Percentiles rank a stretch among this genome's conserved stretches.
phyloP scores from a whole-genome alignment of 2,113 vertebrate species.

The Scartelaos histophorus region DNA sequence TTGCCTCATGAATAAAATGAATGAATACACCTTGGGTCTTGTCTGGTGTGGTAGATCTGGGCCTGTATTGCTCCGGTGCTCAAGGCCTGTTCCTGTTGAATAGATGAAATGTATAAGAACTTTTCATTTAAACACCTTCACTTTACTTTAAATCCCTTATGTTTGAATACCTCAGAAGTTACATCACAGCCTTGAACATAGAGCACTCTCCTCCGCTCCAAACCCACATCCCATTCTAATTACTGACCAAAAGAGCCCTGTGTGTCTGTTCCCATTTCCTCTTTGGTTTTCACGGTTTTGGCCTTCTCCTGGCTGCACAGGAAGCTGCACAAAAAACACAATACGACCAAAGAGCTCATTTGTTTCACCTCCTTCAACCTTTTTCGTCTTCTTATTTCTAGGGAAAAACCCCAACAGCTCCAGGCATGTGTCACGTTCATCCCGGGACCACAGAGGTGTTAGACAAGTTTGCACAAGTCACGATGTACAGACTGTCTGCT shows the following conservation, averaged over 20 bases:
- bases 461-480: constrained; percentile 42
- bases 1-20: too few species aligned
- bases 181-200: constrained; percentile 43
- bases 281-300: constrained; percentile 58
- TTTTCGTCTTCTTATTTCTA: constrained; percentile 25
- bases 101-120: background rate
- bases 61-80: too few species aligned
- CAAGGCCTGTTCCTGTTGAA: too few species aligned
- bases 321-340: constrained; percentile 47
- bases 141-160: constrained; percentile 5
- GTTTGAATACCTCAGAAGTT: constrained; percentile 38
- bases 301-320: constrained; percentile 41
- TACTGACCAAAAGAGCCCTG: constrained; percentile 61
- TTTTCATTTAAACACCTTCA: background rate
- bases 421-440: constrained; percentile 22
- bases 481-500: background rate
- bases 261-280: constrained; percentile 65
- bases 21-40: too few species aligned
- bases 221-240: constrained; percentile 66
- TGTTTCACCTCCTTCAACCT: constrained; percentile 39
- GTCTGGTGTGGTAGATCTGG: too few species aligned
- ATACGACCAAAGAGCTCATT: constrained; percentile 45
- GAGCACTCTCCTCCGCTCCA: constrained; percentile 41
- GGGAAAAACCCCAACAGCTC: constrained; percentile 57
- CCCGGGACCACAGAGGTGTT: constrained; percentile 35